A percentile compares a stretch with the other conserved stretches of the same genome.
Evolutionary conservation across 2,797 vertebrate genomes (phyloP).

Genomic region (Poecilia picta): DNA sequence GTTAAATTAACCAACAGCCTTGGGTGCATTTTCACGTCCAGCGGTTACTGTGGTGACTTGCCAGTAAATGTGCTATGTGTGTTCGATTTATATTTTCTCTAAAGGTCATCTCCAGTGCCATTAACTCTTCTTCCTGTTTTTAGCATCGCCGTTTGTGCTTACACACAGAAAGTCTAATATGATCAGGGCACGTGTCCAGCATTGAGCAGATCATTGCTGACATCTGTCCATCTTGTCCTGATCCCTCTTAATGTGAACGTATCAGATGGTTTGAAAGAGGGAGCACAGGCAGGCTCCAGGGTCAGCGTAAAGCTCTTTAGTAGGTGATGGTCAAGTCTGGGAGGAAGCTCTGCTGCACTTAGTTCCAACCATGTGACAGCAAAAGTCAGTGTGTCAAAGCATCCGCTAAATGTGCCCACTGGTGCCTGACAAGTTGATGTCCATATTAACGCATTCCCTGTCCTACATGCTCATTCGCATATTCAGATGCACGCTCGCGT

Average conservation of each 20-base stretch:
- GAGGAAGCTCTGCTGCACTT: slow-evolving; percentile 74
- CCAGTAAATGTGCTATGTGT: slow-evolving; percentile 39
- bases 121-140: slow-evolving; percentile 54
- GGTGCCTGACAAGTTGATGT: slow-evolving; percentile 69
- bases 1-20: slow-evolving; percentile 37
- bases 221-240: slow-evolving; percentile 78
- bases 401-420: slow-evolving; percentile 71
- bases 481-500: slow-evolving; percentile 25
- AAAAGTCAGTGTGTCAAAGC: slow-evolving; percentile 78
- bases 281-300: slow-evolving; percentile 37
- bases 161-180: slow-evolving; percentile 60
- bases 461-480: slow-evolving; percentile 47
- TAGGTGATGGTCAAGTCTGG: slow-evolving; percentile 61
- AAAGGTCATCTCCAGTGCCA: slow-evolving; percentile 66
- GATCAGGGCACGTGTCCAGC: slow-evolving; percentile 71
- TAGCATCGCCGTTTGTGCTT: slow-evolving; percentile 37
- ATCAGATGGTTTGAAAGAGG: slow-evolving; percentile 56
- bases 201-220: slow-evolving; percentile 74
- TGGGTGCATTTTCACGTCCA: slow-evolving; percentile 10
- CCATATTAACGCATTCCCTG: slow-evolving; percentile 66
- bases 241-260: slow-evolving; percentile 65
- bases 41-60: slow-evolving; percentile 46
- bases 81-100: slow-evolving; percentile 51
- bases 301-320: slow-evolving; percentile 72
- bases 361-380: slow-evolving; percentile 69